These are phyloP conservation scores for Elephantulus edwardii DNA, from an alignment of 2,113 vertebrate species.

Conservation along the genomic window DNA sequence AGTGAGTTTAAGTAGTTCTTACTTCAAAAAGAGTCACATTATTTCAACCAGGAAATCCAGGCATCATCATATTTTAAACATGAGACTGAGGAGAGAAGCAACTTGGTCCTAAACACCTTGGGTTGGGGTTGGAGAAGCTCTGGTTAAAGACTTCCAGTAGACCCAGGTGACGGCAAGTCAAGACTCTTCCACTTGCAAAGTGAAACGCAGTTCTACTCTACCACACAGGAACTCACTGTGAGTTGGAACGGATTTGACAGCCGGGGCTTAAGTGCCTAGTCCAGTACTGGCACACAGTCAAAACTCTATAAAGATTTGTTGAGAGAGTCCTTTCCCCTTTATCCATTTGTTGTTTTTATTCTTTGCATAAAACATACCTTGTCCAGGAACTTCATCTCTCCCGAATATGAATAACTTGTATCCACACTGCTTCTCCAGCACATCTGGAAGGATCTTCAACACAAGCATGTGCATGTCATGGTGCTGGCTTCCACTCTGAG, in stretches of 20 bases:
- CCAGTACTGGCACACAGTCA: no score
- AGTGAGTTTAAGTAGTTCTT: background rate
- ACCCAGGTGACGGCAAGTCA: background rate
- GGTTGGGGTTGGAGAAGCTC: no score
- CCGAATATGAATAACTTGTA: conserved; percentile 92
- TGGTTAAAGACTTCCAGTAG: background rate
- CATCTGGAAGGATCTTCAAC: conserved; percentile 85
- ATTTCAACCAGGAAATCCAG: background rate
- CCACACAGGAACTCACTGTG: no score
- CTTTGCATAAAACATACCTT: conserved; percentile 84
- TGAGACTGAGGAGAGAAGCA: background rate
- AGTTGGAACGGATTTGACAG: no score
- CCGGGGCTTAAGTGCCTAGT: no score
- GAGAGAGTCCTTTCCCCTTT: background rate
- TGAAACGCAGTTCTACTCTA: no score
- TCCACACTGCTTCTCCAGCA: conserved; percentile 91
- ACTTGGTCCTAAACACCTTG: no score
- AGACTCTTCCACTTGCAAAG: background rate
- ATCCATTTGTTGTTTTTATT: background rate
- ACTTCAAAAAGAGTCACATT: background rate
- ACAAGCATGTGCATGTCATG: conserved; percentile 82
- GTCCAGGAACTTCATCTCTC: conserved; percentile 89
- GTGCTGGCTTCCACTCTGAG: conserved; percentile 25
- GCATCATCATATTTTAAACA: background rate
- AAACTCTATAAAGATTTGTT: no score